A percentile compares a stretch with the other conserved stretches of the same genome.
Conservation (phyloP, 2,888 invertebrate species). For the Prosapia bicincta region DNA sequence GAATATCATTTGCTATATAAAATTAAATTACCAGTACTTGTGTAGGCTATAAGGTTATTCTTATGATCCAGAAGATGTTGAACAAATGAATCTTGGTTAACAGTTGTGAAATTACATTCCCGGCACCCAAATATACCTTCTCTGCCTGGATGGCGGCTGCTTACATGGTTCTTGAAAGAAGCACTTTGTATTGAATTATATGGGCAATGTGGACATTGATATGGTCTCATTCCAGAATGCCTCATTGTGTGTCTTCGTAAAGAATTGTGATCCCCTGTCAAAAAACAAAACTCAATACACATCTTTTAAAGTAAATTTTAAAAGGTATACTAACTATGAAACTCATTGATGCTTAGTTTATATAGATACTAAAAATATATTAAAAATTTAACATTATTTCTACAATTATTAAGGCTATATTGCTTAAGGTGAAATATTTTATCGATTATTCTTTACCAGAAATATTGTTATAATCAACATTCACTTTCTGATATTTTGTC, state of each 20-base stretch:
- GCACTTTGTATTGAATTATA: slow-evolving; percentile 67
- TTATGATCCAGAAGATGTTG: slow-evolving; percentile 56
- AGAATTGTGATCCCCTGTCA: slow-evolving; percentile 72
- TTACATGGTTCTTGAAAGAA: slow-evolving; percentile 61
- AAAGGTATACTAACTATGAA: too few species aligned
- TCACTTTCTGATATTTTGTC: too few species aligned
- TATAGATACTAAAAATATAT: too few species aligned
- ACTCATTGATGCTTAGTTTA: too few species aligned
- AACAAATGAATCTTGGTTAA: slow-evolving; percentile 53
- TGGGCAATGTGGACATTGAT: slow-evolving; percentile 64
- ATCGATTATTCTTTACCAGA: too few species aligned
- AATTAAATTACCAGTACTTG: not conserved
- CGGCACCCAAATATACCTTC: slow-evolving; percentile 53
- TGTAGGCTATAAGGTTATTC: slow-evolving; percentile 47
- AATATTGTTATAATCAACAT: too few species aligned
- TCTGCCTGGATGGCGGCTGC: slow-evolving; percentile 52
- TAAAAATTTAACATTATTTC: too few species aligned
- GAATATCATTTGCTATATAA: too few species aligned
- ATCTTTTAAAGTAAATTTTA: too few species aligned
- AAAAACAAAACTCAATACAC: too few species aligned
- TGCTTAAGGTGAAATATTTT: too few species aligned
- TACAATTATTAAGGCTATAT: too few species aligned
- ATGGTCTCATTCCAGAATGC: slow-evolving; percentile 50
- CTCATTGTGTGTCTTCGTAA: slow-evolving; percentile 49
- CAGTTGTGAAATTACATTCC: slow-evolving; percentile 55